Evolutionary conservation across 2,797 vertebrate genomes (phyloP).

Genomic region (Psittacula derbiana): DNA sequence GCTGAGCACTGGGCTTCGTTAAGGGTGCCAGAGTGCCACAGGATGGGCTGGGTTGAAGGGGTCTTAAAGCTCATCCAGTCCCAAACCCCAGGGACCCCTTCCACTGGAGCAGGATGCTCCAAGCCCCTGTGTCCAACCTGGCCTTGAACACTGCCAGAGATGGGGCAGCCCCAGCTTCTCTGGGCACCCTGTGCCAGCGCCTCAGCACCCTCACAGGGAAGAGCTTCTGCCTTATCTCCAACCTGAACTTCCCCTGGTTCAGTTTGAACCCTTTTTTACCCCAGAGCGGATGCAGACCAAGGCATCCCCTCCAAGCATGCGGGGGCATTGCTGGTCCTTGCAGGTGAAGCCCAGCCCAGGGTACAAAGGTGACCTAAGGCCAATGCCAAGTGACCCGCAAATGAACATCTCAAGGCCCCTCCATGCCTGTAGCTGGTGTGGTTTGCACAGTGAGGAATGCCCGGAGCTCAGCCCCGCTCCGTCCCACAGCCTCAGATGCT

Average conservation of each 20-base stretch:
- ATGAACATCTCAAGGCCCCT: not conserved
- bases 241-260: not conserved
- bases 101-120: not conserved
- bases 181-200: not conserved
- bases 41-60: not conserved
- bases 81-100: no score
- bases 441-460: not conserved
- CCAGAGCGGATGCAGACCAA: not conserved
- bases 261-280: not conserved
- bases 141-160: not conserved
- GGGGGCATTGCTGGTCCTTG: not conserved
- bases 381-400: not conserved
- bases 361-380: not conserved
- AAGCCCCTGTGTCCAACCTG: no score
- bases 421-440: not conserved
- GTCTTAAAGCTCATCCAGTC: not conserved
- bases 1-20: fast-evolving
- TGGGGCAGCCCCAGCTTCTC: not conserved
- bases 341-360: not conserved
- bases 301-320: fast-evolving
- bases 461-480: not conserved
- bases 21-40: not conserved
- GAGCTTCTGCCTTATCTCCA: not conserved
- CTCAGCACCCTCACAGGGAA: not conserved
- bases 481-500: fast-evolving